Base-by-base conservation (phyloP, 2,888 invertebrate species). In the Ischnura elegans region DNA sequence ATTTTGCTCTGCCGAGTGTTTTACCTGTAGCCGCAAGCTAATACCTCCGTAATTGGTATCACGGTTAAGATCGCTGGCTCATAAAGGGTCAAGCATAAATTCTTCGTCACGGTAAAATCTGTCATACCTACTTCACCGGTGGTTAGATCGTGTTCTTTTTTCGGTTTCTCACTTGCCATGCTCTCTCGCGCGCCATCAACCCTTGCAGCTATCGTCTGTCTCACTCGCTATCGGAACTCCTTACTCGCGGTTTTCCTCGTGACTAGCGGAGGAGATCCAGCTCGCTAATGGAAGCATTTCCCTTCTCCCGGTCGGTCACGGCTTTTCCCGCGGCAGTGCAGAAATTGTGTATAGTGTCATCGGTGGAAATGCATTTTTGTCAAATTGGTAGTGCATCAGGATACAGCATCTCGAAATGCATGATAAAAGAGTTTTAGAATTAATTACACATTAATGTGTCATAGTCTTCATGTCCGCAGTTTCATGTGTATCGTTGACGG, bases 21-120 rank as follows among this genome's bases (percentile, higher is more conserved):
- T 90, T 66, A 21, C 61, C 29, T 43, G 55, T 90, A 42, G 90
- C 90, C 90, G 61, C 90, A 43, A 90, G 90, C 61, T 90, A 90
- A 90, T 90, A 90, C 90, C 90, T 66, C 90, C 90, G 90, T 90
- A 90, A 90, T 90, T 90, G 90, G 90, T 90, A 90, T 90, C 90
- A 90, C 90, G 42, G 90, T 13, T 61, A 66, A 61, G 90, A 90
- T 90, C 90, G 90, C 43, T 61, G 61, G 90, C 61, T 55, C 76
- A 76, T 43, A 61, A 43, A 61, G 90, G 90, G 90, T 66, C 90
- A 90, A 61, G 90, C 90, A 90, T 90, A 90, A 90, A 90, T 90
- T 90, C 90, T 90, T 66, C 61, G 55, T 43, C 90, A n/a, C 51
- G 90, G 90, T 90, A 90, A 90, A 90, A 90, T 90, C 90, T 90